phyloP scores from a whole-genome alignment of 2,113 vertebrate genomes.

The Struthidea cinerea region DNA sequence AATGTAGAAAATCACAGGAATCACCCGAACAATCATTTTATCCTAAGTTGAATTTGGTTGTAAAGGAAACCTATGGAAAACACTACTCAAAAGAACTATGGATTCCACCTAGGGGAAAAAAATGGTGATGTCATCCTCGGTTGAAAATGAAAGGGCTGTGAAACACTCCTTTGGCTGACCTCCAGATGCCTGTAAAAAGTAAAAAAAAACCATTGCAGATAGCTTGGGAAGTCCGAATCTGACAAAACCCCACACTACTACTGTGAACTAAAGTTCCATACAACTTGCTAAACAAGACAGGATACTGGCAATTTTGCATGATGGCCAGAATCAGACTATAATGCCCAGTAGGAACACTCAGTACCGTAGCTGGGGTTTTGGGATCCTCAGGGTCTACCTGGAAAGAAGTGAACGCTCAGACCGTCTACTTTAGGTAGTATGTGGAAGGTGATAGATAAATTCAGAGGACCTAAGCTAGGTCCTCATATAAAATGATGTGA shows the following conservation, averaged over 20 bases:
- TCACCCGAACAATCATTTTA: background rate
- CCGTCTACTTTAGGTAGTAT: background rate
- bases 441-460: background rate
- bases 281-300: background rate
- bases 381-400: background rate
- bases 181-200: background rate
- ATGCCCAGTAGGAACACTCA: background rate
- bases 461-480: background rate
- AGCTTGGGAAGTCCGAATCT: background rate
- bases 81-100: background rate
- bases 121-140: background rate
- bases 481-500: background rate
- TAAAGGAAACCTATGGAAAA: background rate
- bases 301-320: background rate
- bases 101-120: background rate
- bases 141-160: background rate
- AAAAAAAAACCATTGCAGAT: background rate
- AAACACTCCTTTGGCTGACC: background rate
- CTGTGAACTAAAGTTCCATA: background rate
- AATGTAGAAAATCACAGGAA: background rate
- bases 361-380: background rate
- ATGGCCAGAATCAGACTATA: background rate
- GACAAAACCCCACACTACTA: background rate
- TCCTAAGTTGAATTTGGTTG: background rate
- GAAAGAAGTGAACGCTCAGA: background rate